Conservation (phyloP, 2,888 invertebrate species). For the Polietes domitor region DNA sequence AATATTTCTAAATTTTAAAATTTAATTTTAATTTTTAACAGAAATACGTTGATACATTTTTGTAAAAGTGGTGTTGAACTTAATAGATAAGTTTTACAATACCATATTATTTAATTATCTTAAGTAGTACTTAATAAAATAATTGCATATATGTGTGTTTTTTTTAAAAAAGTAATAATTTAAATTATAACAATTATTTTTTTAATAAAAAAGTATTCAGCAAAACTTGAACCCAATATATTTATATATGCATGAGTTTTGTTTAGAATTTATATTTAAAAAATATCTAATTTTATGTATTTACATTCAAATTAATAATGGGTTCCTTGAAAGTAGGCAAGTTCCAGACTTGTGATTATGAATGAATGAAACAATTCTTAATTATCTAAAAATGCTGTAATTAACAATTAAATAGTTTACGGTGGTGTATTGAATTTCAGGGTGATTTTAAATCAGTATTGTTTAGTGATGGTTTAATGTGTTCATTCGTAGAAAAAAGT, state of each 20-base stretch:
- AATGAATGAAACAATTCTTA: slow-evolving; percentile 15
- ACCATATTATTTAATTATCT: slow-evolving; percentile 3
- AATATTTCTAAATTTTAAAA: background rate
- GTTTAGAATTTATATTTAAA: slow-evolving; percentile 30
- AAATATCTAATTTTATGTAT: slow-evolving; percentile 20
- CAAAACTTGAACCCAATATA: background rate
- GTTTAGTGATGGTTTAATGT: too few species aligned
- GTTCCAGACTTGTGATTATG: slow-evolving; percentile 55
- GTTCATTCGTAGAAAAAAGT: background rate
- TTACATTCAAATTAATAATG: slow-evolving; percentile 30
- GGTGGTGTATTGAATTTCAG: background rate
- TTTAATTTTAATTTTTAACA: slow-evolving; percentile 36
- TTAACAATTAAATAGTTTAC: slow-evolving; percentile 12
- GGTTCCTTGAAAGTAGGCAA: slow-evolving; percentile 9
- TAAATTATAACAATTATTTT: slow-evolving; percentile 29
- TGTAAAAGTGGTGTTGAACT: slow-evolving; percentile 34
- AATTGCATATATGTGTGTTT: slow-evolving; percentile 26
- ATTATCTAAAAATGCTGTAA: slow-evolving; percentile 30
- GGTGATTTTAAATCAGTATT: background rate
- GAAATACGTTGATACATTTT: slow-evolving; percentile 13
- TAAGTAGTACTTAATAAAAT: slow-evolving; percentile 28
- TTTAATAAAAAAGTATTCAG: slow-evolving; percentile 26
- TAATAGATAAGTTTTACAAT: slow-evolving; percentile 2
- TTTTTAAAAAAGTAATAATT: slow-evolving; percentile 20
- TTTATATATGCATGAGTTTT: slow-evolving; percentile 14